Evolutionary conservation across 2,888 invertebrate genomes (phyloP).

Genomic region (Oithona nana): DNA sequence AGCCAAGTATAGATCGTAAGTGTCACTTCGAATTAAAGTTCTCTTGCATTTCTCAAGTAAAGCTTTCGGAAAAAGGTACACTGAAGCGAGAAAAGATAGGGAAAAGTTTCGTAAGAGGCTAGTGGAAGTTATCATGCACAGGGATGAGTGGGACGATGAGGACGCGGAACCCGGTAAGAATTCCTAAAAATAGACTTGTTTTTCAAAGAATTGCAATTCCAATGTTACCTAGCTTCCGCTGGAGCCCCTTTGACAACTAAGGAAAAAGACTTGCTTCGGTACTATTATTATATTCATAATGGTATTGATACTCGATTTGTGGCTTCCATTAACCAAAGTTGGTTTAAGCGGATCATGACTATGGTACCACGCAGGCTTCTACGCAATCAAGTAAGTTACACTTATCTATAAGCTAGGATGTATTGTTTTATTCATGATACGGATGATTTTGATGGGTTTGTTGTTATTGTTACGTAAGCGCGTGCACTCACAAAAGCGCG

Average conservation of each 20-base stretch:
- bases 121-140: conserved; percentile 47
- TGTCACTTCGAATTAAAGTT: too few relatives aligned
- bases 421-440: too few relatives aligned
- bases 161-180: conserved; percentile 14
- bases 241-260: conserved; percentile 12
- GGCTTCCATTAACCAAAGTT: conserved; percentile 46
- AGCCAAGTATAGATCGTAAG: background rate
- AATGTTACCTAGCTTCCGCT: background rate
- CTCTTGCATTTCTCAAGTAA: too few relatives aligned
- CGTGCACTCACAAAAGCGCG: too few relatives aligned
- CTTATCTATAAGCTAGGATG: too few relatives aligned
- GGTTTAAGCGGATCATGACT: conserved; percentile 26
- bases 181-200: background rate
- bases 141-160: conserved; percentile 27
- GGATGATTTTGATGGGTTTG: too few relatives aligned
- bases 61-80: too few relatives aligned
- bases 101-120: conserved; percentile 63
- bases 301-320: conserved; percentile 79
- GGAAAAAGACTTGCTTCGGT: conserved; percentile 33
- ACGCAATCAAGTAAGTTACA: conserved; percentile 1
- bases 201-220: background rate
- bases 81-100: conserved; percentile 35
- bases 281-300: conserved; percentile 73
- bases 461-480: too few relatives aligned
- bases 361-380: conserved; percentile 12